Evolutionary conservation across 2,797 vertebrate genomes (phyloP), one percentile per base, ranked within the genome.

Genomic region (Columba guinea): DNA sequence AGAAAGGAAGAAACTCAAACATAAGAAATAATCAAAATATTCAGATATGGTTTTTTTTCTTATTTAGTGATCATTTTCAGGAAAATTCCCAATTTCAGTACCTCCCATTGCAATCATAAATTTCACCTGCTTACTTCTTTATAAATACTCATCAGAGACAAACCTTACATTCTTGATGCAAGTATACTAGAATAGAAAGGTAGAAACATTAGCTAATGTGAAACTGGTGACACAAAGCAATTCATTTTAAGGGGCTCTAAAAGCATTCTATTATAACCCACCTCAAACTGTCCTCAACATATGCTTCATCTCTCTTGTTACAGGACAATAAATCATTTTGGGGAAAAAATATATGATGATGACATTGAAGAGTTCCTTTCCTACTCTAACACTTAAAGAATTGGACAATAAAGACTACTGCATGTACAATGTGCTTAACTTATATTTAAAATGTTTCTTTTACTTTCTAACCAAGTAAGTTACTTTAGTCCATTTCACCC

Each of bases 391-490:
- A 64, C 30, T 44, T 7, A 71, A 41, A 46, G 8, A 79, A 77
- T 17, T 46, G 24, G 30, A 51, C 44, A 87, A 79, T 55, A 82
- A 74, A 58, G 11, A 62, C 49, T 60, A 51, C 6, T 67, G 34
- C 44, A 80, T 0, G 3, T 24, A 82, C 20, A 60, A 13, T 18
- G 23, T n/a, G 11, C 32, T 80, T 63, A 87, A 80, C 24, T 28
- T 56, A 51, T n/a, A 84, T n/a, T 86, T 73, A 22, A 83, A 74
- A 41, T 5, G 58, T 80, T 94, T 77, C 44, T 90, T 87, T 53
- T 16, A 39, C 19, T 70, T 89, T 91, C 52, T 62, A 69, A 26
- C 64, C 34, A 78, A 81, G 4, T 22, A 62, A 71, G 67, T 86
- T 64, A 88, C 64, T 90, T 82, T 65, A 68, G 69, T 93, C 34